Evolutionary conservation across 2,888 invertebrate species (phyloP).

Genomic region (Geotrupes spiniger): DNA sequence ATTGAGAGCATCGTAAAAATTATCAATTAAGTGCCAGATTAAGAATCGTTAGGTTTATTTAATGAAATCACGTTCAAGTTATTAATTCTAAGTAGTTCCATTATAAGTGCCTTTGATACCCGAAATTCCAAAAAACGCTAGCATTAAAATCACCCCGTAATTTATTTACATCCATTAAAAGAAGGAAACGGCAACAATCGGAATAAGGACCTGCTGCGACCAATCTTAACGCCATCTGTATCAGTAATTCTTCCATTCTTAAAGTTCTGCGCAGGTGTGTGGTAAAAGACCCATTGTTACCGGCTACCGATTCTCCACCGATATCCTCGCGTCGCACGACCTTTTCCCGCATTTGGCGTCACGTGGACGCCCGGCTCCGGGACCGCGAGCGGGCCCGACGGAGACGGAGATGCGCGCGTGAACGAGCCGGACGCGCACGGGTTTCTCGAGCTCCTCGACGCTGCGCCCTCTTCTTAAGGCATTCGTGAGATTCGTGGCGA

Average conservation of each 20-base stretch:
- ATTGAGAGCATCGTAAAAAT: too few species aligned
- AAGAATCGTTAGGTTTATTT: too few species aligned
- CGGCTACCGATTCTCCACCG: conserved; percentile 13
- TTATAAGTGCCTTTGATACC: too few species aligned
- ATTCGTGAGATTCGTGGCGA: background rate
- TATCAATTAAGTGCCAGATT: too few species aligned
- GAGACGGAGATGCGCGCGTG: background rate
- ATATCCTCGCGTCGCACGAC: background rate
- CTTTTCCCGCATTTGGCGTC: background rate
- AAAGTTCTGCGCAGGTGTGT: conserved; percentile 19
- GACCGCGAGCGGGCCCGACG: background rate
- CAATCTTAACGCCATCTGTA: conserved; percentile 19
- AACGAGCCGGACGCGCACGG: background rate
- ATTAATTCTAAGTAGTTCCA: too few species aligned
- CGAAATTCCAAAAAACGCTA: too few species aligned
- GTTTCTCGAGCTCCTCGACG: background rate
- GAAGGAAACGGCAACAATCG: conserved; percentile 16
- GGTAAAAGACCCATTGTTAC: conserved; percentile 19
- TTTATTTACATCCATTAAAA: conserved; percentile 15
- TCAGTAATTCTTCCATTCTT: conserved; percentile 13
- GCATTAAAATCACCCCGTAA: conserved; percentile 1
- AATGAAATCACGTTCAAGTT: too few species aligned
- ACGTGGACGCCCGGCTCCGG: background rate
- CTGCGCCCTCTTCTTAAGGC: conserved; percentile 5
- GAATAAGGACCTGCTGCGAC: conserved; percentile 11